Conservation (phyloP, 2,888 invertebrate genomes). For the Elegia similella region DNA sequence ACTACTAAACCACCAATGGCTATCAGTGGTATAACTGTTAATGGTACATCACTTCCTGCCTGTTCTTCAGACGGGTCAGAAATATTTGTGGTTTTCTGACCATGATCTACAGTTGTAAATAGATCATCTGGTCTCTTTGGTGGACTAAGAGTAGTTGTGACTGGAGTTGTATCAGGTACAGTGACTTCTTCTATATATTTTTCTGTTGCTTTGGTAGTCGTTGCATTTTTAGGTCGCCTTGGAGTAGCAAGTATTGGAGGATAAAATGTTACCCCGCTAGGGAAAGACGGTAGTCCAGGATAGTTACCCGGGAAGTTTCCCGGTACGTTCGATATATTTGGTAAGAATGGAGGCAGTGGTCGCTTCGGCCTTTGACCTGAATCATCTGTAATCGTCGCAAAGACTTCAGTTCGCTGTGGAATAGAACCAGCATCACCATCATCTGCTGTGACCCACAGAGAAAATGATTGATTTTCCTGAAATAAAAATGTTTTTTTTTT, state of each 20-base stretch:
- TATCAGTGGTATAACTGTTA: slow-evolving; percentile 86
- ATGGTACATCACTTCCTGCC: slow-evolving; percentile 76
- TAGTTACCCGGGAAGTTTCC: background rate
- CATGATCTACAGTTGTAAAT: slow-evolving; percentile 37
- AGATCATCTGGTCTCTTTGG: slow-evolving; percentile 48
- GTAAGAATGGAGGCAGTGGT: slow-evolving; percentile 47
- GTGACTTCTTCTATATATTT: slow-evolving; percentile 44
- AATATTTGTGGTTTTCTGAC: slow-evolving; percentile 46
- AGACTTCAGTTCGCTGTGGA: slow-evolving; percentile 65
- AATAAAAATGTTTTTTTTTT: slow-evolving; percentile 32
- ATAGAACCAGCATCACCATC: slow-evolving; percentile 67
- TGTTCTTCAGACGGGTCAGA: slow-evolving; percentile 57
- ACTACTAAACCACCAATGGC: slow-evolving; percentile 86
- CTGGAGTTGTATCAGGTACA: slow-evolving; percentile 60
- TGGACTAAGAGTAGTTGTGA: slow-evolving; percentile 47
- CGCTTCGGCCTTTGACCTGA: slow-evolving; percentile 51
- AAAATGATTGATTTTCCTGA: slow-evolving; percentile 70
- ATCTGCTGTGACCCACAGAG: slow-evolving; percentile 68
- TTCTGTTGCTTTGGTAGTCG: slow-evolving; percentile 55
- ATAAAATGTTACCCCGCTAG: background rate
- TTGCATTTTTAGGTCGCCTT: slow-evolving; percentile 37
- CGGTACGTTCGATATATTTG: background rate
- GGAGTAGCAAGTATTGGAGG: slow-evolving; percentile 41
- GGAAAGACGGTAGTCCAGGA: background rate
- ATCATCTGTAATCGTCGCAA: slow-evolving; percentile 62